These are phyloP conservation scores for Malacosoma neustria DNA, from an alignment of 2,888 invertebrate species.

Conservation along the genomic window DNA sequence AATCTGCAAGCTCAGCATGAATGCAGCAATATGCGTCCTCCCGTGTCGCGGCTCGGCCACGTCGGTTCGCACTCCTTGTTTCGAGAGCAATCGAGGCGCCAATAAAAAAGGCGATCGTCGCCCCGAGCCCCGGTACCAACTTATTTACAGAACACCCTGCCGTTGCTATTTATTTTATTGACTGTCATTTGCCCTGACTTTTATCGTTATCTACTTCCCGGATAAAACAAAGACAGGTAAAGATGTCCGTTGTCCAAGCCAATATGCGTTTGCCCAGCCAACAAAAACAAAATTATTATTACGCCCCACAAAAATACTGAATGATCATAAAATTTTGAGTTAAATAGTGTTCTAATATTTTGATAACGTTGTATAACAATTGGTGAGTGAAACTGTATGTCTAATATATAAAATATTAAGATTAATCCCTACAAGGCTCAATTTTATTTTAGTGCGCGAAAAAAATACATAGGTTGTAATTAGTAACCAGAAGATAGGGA, in stretches of 20 bases:
- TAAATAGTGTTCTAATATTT: too few relatives aligned
- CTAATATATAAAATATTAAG: too few relatives aligned
- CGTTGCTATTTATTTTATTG: slow-evolving; percentile 74
- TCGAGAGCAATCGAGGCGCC: slow-evolving; percentile 74
- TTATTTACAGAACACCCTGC: slow-evolving; percentile 75
- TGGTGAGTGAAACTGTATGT: too few relatives aligned
- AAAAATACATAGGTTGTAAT: too few relatives aligned
- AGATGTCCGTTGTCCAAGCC: slow-evolving; percentile 18
- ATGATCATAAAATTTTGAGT: too few relatives aligned
- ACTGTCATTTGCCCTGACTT: slow-evolving; percentile 72
- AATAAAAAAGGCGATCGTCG: slow-evolving; percentile 75
- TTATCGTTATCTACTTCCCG: slow-evolving; percentile 68
- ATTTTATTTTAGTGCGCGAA: neutral
- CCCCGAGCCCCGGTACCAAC: slow-evolving; percentile 60
- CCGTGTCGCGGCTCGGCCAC: slow-evolving; percentile 21
- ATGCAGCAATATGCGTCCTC: slow-evolving; percentile 51
- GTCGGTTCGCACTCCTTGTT: slow-evolving; percentile 57
- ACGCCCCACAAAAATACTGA: neutral
- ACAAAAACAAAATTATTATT: neutral
- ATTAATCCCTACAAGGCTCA: too few relatives aligned
- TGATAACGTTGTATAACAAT: too few relatives aligned
- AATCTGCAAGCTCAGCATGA: slow-evolving; percentile 60
- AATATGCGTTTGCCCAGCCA: slow-evolving; percentile 4
- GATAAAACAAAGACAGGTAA: slow-evolving; percentile 66
- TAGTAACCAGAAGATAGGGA: too few relatives aligned